phyloP scores from a whole-genome alignment of 2,797 vertebrate genomes.

The Syngnathus acus region DNA sequence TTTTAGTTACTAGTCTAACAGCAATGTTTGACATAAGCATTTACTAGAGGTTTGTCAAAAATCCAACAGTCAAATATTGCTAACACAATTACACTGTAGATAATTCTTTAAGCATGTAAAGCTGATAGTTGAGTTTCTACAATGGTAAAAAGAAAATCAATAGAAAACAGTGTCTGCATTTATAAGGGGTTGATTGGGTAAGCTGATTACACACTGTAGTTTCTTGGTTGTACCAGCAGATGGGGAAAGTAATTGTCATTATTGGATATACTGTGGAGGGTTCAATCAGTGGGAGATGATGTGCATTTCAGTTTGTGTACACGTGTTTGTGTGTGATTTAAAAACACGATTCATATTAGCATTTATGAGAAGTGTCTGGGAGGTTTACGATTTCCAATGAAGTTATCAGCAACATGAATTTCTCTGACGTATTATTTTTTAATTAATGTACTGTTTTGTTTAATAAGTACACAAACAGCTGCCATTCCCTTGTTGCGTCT shows the following conservation, averaged over 20 bases:
- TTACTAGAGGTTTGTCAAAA: neutral
- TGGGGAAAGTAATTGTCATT: constrained; percentile 61
- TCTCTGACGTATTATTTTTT: neutral
- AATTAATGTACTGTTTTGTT: neutral
- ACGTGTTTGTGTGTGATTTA: neutral
- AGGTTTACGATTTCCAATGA: neutral
- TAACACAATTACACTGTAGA: no score
- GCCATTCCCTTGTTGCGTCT: neutral
- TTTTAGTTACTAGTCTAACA: neutral
- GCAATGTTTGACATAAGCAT: neutral
- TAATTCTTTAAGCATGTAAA: no score
- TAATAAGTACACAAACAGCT: neutral
- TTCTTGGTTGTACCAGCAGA: constrained; percentile 56
- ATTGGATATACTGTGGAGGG: constrained; percentile 7
- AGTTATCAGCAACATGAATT: neutral
- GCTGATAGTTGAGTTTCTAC: no score
- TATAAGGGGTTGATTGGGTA: neutral
- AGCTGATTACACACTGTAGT: constrained; percentile 21
- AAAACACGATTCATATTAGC: neutral
- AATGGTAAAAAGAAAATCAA: no score
- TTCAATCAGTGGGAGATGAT: neutral
- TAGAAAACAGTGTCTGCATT: no score
- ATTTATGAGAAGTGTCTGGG: neutral
- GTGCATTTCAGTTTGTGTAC: neutral
- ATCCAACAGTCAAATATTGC: no score